Evolutionary conservation across 2,797 vertebrate genomes (phyloP), one percentile per base, ranked within the genome.

Genomic region (Acipenser transmontanus): DNA sequence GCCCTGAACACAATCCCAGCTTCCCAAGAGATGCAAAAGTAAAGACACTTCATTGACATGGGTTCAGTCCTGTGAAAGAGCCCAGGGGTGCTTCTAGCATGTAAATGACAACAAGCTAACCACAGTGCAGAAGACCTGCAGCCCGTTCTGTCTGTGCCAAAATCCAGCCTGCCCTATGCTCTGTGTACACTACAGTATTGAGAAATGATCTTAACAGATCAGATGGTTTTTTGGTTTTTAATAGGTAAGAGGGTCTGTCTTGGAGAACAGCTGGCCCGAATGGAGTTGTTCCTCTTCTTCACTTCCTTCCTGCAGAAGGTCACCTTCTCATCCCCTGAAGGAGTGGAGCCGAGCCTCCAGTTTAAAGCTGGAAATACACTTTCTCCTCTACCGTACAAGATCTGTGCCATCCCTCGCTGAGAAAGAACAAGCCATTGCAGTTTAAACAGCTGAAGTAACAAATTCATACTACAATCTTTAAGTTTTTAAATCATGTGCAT

Each of bases 311-410:
- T 78, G 67, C 76, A 76, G 68, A 61, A 14, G 50, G 76, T 78
- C 50, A 67, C 47, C 14, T 76, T 78, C 56, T 59, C 20, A 13
- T 10, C 71, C 7, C 66, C 65, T 2, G 66, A 66, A 4, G 76
- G 74, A 13, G 49, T 56, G 47, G 66, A 70, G 7, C 52, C 88
- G 66, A 84, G 13, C 69, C 9, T 83, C 8, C 57, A 85, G 11
- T 82, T 82, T 0, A 70, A 89, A 69, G 1, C 75, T 14, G 88
- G 89, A 1, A 63, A 89, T 52, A 89, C 88, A n/a, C 0, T 89
- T 49, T 79, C 86, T 6, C 91, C 93, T 0, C 56, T 78, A 1
- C 63, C 61, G 1, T 89, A 89, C 50, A 59, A 66, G 48, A 59
- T 92, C 66, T 64, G 77, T 0, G 91, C 89, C 34, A 7, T 80